Conservation (phyloP, 1,140 invertebrate species). For the Caligus rogercresseyi region DNA sequence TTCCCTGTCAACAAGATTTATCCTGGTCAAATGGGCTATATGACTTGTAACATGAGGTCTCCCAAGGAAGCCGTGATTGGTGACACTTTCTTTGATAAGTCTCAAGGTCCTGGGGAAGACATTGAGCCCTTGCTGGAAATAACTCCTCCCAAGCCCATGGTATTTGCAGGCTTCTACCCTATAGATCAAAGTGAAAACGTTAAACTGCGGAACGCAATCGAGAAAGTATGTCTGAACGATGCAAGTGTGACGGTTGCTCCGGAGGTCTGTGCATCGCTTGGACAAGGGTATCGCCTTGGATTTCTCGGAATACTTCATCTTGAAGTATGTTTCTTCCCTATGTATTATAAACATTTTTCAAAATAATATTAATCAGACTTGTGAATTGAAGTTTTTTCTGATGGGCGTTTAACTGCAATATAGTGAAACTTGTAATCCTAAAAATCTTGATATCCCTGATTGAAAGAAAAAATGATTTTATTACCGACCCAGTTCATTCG, state of each 20-base stretch:
- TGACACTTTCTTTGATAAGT: slow-evolving; percentile 53
- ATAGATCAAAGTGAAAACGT: slow-evolving; percentile 65
- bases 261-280: slow-evolving; percentile 57
- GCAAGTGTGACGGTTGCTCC: slow-evolving; percentile 52
- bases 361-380: no score
- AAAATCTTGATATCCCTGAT: no score
- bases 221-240: slow-evolving; percentile 83
- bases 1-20: slow-evolving; percentile 2
- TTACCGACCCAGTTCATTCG: no score
- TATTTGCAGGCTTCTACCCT: slow-evolving; percentile 86
- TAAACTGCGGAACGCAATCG: slow-evolving; percentile 55
- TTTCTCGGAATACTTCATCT: slow-evolving; percentile 87
- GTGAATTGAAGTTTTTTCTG: no score
- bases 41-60: slow-evolving; percentile 60
- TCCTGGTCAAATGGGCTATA: slow-evolving; percentile 26
- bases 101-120: slow-evolving; percentile 34
- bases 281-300: slow-evolving; percentile 79
- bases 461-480: no score
- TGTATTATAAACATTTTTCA: not conserved
- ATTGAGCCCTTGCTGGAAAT: slow-evolving; percentile 56
- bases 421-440: no score
- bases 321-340: slow-evolving; percentile 46
- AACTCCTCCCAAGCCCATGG: slow-evolving; percentile 25
- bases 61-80: slow-evolving; percentile 60
- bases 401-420: no score